phyloP scores from a whole-genome alignment of 1,140 invertebrate genomes.

The Phortica variegata region DNA sequence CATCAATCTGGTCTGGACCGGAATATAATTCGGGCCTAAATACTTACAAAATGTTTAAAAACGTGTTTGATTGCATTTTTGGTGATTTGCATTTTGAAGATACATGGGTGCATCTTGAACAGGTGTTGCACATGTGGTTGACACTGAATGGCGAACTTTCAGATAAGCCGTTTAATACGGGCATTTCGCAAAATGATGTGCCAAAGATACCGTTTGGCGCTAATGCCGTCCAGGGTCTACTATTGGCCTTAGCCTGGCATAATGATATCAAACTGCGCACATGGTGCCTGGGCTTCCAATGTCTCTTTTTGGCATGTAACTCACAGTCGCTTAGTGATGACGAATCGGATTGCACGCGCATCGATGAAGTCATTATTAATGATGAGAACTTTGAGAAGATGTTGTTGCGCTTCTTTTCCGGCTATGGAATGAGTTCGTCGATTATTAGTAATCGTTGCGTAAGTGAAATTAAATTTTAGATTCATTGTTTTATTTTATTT shows the following conservation, averaged over 20 bases:
- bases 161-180: conserved; percentile 55
- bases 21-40: conserved; percentile 44
- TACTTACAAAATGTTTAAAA: conserved; percentile 64
- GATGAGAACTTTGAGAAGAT: conserved; percentile 73
- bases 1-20: conserved; percentile 50
- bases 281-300: conserved; percentile 73
- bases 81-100: conserved; percentile 62
- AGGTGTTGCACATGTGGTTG: conserved; percentile 80
- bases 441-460: conserved; percentile 53
- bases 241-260: conserved; percentile 68
- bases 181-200: conserved; percentile 64
- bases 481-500: neutral
- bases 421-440: conserved; percentile 60
- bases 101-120: conserved; percentile 71
- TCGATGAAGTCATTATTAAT: conserved; percentile 66
- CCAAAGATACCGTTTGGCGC: conserved; percentile 72
- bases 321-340: conserved; percentile 50
- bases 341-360: conserved; percentile 51
- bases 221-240: conserved; percentile 69
- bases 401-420: conserved; percentile 72
- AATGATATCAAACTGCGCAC: conserved; percentile 70
- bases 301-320: conserved; percentile 63
- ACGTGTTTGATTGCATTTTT: conserved; percentile 72
- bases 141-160: conserved; percentile 69
- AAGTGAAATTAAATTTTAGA: conserved; percentile 15